Evolutionary conservation across 2,888 invertebrate species (phyloP).

Genomic region (Synergus itoensis): DNA sequence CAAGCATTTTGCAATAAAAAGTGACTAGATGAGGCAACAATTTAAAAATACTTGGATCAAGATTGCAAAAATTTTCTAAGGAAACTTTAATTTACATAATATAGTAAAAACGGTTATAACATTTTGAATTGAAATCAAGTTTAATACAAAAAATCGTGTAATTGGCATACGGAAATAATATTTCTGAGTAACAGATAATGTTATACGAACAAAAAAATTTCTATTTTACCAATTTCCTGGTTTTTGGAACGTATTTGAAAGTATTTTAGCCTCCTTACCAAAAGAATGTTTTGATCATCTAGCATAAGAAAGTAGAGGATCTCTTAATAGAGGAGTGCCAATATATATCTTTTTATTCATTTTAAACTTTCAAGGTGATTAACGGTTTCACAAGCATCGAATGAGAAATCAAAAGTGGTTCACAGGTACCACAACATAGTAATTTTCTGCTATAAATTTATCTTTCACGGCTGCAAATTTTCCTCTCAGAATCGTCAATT

Average conservation of each 20-base stretch:
- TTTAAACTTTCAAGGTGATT: background rate
- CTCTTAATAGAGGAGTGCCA: background rate
- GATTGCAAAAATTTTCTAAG: background rate
- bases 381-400: constrained; percentile 8
- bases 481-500: background rate
- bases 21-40: background rate
- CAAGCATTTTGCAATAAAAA: background rate
- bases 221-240: background rate
- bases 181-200: background rate
- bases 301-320: background rate
- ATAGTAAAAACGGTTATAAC: background rate
- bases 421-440: background rate
- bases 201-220: background rate
- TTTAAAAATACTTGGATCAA: background rate
- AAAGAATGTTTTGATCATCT: background rate
- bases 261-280: background rate
- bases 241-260: accelerated
- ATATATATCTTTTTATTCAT: background rate
- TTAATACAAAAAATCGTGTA: too few species aligned
- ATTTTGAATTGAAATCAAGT: background rate
- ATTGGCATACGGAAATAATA: background rate
- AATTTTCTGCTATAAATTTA: background rate
- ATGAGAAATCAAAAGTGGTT: background rate
- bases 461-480: background rate
- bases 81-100: background rate